A percentile compares a stretch with the other conserved stretches of the same genome.
Conservation (phyloP, 2,113 vertebrate species). For the Regulus satrapa region DNA sequence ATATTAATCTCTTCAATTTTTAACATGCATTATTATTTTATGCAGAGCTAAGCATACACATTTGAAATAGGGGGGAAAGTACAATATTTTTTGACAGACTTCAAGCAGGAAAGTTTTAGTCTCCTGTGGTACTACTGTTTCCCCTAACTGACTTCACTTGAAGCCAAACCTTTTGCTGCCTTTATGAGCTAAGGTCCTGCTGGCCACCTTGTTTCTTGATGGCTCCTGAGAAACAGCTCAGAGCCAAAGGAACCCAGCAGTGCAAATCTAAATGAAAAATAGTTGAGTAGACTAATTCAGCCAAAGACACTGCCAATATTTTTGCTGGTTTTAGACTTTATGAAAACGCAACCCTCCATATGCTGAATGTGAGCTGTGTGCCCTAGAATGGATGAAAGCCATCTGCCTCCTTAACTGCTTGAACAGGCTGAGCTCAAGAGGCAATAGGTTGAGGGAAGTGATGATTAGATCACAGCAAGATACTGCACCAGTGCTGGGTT, state of each 20-base stretch:
- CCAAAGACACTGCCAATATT: neutral
- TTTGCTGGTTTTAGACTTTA: neutral
- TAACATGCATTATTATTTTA: neutral
- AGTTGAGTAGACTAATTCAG: neutral
- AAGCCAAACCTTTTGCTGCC: neutral
- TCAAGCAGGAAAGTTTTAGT: neutral
- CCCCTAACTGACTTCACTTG: neutral
- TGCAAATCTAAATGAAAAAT: neutral
- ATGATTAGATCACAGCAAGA: neutral
- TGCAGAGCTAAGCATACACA: neutral
- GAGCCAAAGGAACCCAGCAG: neutral
- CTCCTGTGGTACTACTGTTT: neutral
- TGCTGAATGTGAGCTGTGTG: neutral
- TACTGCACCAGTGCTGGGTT: fast-evolving
- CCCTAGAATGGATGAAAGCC: neutral
- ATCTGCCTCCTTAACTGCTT: neutral
- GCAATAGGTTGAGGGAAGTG: neutral
- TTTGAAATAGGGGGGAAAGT: neutral
- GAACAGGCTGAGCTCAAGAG: neutral
- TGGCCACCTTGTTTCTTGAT: neutral
- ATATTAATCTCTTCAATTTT: neutral
- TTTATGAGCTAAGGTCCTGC: neutral
- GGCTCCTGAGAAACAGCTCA: neutral
- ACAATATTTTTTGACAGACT: neutral
- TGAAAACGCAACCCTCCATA: neutral